phyloP scores from a whole-genome alignment of 2,113 vertebrate genomes.

The Alligator mississippiensis region DNA sequence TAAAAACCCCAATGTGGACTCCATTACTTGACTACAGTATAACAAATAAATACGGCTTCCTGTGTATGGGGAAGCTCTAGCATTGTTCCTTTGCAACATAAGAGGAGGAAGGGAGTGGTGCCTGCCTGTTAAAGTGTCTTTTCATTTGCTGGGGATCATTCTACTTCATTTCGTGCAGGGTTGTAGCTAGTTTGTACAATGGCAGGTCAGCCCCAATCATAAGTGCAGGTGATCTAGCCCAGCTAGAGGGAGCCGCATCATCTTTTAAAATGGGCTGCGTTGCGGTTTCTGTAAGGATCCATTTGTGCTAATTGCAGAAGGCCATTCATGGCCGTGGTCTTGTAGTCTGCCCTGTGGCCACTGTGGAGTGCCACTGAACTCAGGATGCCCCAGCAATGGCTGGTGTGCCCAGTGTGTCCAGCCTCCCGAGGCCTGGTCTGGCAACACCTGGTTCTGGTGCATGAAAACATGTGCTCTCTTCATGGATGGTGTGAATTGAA shows the following conservation, averaged over 20 bases:
- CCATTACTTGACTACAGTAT: not conserved
- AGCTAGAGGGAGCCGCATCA: accelerated
- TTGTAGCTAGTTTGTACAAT: accelerated
- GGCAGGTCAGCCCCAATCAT: accelerated
- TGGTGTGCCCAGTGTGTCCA: not conserved
- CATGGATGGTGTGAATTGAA: not conserved
- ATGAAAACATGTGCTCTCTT: not conserved
- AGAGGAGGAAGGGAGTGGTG: too few species aligned
- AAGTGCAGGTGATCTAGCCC: accelerated
- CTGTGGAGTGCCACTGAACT: not conserved
- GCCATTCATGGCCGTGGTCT: not conserved
- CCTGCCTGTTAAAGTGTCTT: not conserved
- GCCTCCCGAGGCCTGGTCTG: not conserved
- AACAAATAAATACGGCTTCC: accelerated
- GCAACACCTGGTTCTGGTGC: not conserved
- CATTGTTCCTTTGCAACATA: not conserved
- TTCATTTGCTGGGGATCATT: not conserved
- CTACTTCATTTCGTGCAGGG: not conserved
- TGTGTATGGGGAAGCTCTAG: not conserved
- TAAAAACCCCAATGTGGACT: too few species aligned
- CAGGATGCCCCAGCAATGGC: not conserved
- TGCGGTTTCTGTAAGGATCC: not conserved
- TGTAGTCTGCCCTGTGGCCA: not conserved
- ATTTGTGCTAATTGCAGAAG: not conserved
- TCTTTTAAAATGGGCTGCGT: not conserved